These are phyloP conservation scores for Ictalurus punctatus DNA, from an alignment of 2,113 vertebrate genomes.

Conservation along the genomic window DNA sequence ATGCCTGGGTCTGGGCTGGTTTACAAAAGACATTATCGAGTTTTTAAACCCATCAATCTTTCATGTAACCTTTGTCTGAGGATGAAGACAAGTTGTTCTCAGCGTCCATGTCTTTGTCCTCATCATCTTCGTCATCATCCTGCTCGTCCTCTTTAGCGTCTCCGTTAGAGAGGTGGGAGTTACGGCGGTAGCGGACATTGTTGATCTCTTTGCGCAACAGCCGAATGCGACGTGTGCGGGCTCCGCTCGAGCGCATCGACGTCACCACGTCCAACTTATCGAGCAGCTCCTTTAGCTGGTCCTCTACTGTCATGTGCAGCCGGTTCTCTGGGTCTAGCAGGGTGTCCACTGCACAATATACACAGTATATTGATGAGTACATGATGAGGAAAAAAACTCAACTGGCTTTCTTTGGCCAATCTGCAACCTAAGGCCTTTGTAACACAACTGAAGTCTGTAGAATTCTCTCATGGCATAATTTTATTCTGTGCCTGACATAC, in stretches of 20 bases:
- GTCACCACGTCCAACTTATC: slow-evolving; percentile 94
- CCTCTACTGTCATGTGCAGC: slow-evolving; percentile 87
- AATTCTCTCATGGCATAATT: neutral
- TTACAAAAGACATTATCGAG: neutral
- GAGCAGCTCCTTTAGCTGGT: slow-evolving; percentile 91
- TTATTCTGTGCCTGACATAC: neutral
- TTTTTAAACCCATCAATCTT: neutral
- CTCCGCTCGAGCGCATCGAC: slow-evolving; percentile 86
- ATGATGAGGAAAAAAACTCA: neutral
- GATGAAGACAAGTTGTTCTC: slow-evolving; percentile 57
- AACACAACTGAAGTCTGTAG: neutral
- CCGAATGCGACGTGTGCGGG: slow-evolving; percentile 87
- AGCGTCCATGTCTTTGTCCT: slow-evolving; percentile 66
- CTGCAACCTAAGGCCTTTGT: no score
- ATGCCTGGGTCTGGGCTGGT: neutral
- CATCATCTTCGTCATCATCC: slow-evolving; percentile 66
- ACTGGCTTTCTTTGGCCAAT: neutral
- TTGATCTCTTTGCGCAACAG: slow-evolving; percentile 92
- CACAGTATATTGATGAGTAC: neutral
- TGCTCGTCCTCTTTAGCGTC: slow-evolving; percentile 67
- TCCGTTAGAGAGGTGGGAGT: slow-evolving; percentile 76
- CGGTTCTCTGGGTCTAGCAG: slow-evolving; percentile 90
- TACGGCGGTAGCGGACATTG: slow-evolving; percentile 79
- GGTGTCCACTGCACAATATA: slow-evolving; percentile 84
- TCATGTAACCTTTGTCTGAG: slow-evolving; percentile 70